These are phyloP conservation scores for Oceanodroma tethys DNA, from an alignment of 2,113 vertebrate genomes.

Conservation along the genomic window DNA sequence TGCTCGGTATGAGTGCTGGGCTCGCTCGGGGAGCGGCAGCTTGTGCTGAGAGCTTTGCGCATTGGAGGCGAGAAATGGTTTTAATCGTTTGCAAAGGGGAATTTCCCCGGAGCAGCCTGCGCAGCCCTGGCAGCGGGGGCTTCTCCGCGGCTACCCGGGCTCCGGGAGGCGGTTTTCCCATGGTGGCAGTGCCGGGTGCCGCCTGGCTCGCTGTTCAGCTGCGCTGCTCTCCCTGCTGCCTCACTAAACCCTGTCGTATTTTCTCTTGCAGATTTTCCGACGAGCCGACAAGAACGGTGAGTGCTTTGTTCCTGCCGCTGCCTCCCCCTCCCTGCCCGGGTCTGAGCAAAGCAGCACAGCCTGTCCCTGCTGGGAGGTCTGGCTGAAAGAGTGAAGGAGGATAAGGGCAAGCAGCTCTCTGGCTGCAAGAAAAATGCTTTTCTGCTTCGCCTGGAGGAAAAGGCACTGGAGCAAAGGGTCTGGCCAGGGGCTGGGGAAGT, in stretches of 20 bases:
- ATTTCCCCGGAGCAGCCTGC: neutral
- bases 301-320: constrained; percentile 18
- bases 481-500: neutral
- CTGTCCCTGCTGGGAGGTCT: neutral
- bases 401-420: neutral
- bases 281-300: constrained; percentile 84
- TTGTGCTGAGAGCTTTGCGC: neutral
- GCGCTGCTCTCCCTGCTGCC: neutral
- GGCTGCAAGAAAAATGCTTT: neutral
- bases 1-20: neutral
- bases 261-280: constrained; percentile 78
- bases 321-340: neutral
- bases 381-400: neutral
- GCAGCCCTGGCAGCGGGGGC: no score
- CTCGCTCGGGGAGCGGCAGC: accelerated
- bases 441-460: neutral
- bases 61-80: neutral
- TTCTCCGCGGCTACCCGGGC: neutral
- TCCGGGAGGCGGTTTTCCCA: neutral
- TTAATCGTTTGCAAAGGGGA: neutral
- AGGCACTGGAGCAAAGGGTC: neutral
- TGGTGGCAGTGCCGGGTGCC: neutral
- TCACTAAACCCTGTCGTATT: neutral
- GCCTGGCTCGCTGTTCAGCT: neutral
- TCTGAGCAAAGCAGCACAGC: neutral